Evolutionary conservation across 2,888 invertebrate genomes (phyloP).

Genomic region (Parapristionchus giblindavisi): DNA sequence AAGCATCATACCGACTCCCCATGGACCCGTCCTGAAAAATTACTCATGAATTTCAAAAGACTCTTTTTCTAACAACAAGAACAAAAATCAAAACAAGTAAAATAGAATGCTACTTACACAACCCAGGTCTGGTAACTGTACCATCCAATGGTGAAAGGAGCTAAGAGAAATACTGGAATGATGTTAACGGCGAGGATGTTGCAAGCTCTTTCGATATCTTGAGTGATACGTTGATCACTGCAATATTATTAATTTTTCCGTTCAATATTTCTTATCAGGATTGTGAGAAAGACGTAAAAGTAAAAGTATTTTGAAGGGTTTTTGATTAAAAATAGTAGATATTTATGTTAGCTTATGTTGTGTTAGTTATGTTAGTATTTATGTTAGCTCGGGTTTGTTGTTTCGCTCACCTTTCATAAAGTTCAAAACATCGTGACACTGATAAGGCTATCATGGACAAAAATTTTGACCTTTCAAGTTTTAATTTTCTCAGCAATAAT

Average conservation of each 20-base stretch:
- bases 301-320: too few species aligned
- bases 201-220: conserved; percentile 74
- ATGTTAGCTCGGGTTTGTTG: too few species aligned
- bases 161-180: conserved; percentile 62
- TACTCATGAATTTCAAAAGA: background rate
- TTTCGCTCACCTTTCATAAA: too few species aligned
- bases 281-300: too few species aligned
- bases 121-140: conserved; percentile 72
- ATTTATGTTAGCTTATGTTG: too few species aligned
- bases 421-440: too few species aligned
- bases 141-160: conserved; percentile 74
- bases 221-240: conserved; percentile 74
- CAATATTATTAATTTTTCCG: too few species aligned
- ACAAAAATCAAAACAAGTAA: background rate
- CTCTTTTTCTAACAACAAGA: background rate
- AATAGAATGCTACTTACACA: background rate
- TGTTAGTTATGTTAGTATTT: too few species aligned
- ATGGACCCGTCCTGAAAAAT: conserved; percentile 72
- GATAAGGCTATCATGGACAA: too few species aligned
- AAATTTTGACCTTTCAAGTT: too few species aligned
- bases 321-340: too few species aligned
- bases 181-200: conserved; percentile 69
- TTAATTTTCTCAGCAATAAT: too few species aligned
- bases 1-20: conserved; percentile 74
- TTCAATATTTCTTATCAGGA: background rate